Base-by-base conservation (phyloP, 2,797 vertebrate species). In the Hypotaenidia okinawae region DNA sequence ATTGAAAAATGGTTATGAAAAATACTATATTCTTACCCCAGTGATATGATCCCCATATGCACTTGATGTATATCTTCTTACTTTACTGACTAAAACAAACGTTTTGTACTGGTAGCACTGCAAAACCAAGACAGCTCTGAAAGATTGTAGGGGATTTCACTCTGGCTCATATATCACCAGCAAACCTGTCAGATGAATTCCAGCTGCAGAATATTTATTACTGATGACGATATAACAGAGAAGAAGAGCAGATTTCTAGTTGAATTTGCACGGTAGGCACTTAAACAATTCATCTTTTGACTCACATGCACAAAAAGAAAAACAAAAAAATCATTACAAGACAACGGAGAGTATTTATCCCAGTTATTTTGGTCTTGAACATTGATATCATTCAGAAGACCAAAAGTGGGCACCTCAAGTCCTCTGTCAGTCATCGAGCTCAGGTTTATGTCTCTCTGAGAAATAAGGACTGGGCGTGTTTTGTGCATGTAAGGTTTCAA, bases 391-490 rank as follows among this genome's bases (percentile, higher is more conserved):
- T 41, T 82, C 55, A 39, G 30, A 90, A 83, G 15, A 86, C 16
- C 32, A 70, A 70, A 95, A 59, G 2, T 61, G 19, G 8, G 16
- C 10, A 70, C 6, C 5, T 75, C 16, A 87, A 72, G 25, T 67
- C 25, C 24, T 72, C 51, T 54, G 27, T 32, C 37, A 76, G 41
- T 47, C 47, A 52, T 10, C 24, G 19, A 43, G 5, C 74, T 79
- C 69, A 83, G 2, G 11, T 32, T 64, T 14, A 5, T 52, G 5
- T 28, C 13, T 51, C 7, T 37, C 27, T 74, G 22, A 80, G 55
- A 90, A 78, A 58, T 0, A 69, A 8, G 4, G 6, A 88, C 63
- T 37, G 1, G 23, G 8, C 51, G 15, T 0, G 0, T 21, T 63
- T 45, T 37, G 19, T 25, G 43, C 35, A 64, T 8, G 4, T 58